These are phyloP conservation scores for Zosterops japonicus DNA, from an alignment of 2,113 vertebrate species.

Conservation along the genomic window DNA sequence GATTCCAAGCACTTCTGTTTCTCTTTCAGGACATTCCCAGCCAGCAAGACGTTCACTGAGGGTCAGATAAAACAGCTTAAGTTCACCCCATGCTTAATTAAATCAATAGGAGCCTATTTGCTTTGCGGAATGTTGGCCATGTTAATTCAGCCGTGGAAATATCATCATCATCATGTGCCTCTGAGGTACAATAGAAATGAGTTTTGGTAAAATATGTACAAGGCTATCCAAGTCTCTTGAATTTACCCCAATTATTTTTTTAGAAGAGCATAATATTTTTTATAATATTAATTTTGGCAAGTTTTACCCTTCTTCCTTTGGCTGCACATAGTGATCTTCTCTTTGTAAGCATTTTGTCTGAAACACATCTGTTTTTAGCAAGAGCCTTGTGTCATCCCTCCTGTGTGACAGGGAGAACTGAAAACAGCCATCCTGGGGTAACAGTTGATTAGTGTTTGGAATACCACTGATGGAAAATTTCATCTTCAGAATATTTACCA, in stretches of 20 bases:
- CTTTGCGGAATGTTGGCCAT: slow-evolving; percentile 71
- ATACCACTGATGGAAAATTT: background rate
- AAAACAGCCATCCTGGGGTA: background rate
- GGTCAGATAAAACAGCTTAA: slow-evolving; percentile 73
- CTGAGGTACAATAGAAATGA: slow-evolving; percentile 18
- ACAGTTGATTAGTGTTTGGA: background rate
- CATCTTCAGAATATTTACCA: background rate
- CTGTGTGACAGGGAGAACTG: background rate
- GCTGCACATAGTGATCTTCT: background rate
- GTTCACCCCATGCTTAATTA: slow-evolving; percentile 73
- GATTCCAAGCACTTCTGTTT: slow-evolving; percentile 80
- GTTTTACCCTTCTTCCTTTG: background rate
- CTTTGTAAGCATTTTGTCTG: background rate
- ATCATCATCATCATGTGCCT: slow-evolving; percentile 51
- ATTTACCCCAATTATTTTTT: background rate
- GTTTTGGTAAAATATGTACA: slow-evolving; percentile 17
- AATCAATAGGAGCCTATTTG: slow-evolving; percentile 83
- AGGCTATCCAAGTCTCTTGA: background rate
- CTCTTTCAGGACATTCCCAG: slow-evolving; percentile 76
- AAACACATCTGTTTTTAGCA: background rate
- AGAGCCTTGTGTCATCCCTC: background rate
- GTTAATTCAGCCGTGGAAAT: slow-evolving; percentile 79
- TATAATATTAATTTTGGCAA: background rate
- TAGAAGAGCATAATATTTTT: background rate
- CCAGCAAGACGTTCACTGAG: slow-evolving; percentile 74